A percentile compares a stretch with the other conserved stretches of the same genome.
Conservation (phyloP, 2,888 invertebrate species). For the Pollenia amentaria region DNA sequence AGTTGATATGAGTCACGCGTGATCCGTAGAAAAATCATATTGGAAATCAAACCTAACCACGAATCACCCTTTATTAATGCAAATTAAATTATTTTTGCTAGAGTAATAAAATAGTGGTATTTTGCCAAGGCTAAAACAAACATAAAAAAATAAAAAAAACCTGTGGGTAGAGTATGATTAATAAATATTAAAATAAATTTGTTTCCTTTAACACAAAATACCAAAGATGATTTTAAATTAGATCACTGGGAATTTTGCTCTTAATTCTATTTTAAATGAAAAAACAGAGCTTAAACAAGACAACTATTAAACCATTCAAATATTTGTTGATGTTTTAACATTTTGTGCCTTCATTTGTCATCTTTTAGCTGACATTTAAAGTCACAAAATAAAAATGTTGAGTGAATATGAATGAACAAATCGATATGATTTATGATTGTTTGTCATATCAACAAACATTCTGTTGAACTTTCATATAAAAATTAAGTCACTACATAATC, state of each 20-base stretch:
- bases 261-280: background rate
- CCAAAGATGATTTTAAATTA: slow-evolving; percentile 11
- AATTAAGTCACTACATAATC: background rate
- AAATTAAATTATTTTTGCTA: too few relatives aligned
- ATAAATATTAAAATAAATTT: background rate
- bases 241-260: slow-evolving; percentile 25
- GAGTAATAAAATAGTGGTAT: too few relatives aligned
- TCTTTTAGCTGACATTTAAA: slow-evolving; percentile 28
- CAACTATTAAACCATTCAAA: background rate
- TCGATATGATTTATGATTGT: slow-evolving; percentile 25
- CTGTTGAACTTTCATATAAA: background rate
- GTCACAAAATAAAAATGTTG: background rate
- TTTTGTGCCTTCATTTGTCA: slow-evolving; percentile 32
- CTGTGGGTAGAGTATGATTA: slow-evolving; percentile 26
- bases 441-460: background rate
- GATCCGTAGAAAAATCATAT: too few relatives aligned
- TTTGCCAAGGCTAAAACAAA: slow-evolving; percentile 21
- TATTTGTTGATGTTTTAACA: background rate
- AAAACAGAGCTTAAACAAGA: background rate
- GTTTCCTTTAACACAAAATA: slow-evolving; percentile 12
- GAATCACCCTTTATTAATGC: too few relatives aligned
- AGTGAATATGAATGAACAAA: background rate
- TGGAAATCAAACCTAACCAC: too few relatives aligned
- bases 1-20: too few relatives aligned
- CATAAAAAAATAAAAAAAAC: background rate